Base-by-base conservation (phyloP, 2,113 vertebrate species). In the Phaethornis superciliosus region DNA sequence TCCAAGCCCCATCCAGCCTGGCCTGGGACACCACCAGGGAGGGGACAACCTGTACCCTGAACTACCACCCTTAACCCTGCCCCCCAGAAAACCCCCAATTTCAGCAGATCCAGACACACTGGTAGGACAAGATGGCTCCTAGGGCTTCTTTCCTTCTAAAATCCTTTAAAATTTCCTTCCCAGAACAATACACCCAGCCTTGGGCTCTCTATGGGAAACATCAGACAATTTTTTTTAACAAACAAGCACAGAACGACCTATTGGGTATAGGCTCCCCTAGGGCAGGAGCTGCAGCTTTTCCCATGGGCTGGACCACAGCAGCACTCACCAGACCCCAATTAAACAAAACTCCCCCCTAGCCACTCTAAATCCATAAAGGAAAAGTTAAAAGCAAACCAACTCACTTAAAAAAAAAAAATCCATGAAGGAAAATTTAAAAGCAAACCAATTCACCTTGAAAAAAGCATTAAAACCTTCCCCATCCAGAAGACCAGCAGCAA, bases 171-270 rank as follows among this genome's bases (percentile, higher is more conserved):
- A n/a, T n/a, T n/a, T n/a, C n/a, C n/a, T n/a, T n/a, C 63, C 12
- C 49, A 42, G 46, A 64, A 63, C 21, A 3, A 3, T 54, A 23
- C 68, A 33, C 15, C n/a, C 27, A 11, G n/a, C 11, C 0, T 1
- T 5, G 17, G 28, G n/a, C 5, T 70, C 60, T 27, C 49, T 32
- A 19, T 33, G 20, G 12, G 33, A 37, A 75, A 26, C 8, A 30
- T 28, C 32, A 10, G 27, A 4, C 12, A 27, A n/a, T 51, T 1
- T 2, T 32, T 44, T 58, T 4, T 47, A 30, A 20, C 2, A 6
- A 35, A 42, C 6, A 26, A 72, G 65, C 20, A 30, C 28, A 2
- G 3, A 72, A 42, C 12, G 37, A 47, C 24, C 10, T 1, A 0
- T 4, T 15, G 35, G 37, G 22, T 9, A 7, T 17, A 75, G 30